A percentile compares a stretch with the other conserved stretches of the same genome.
These are phyloP conservation scores for Paragorgia papillata DNA, from an alignment of 92 coral and sea anemone genomes.

Conservation along the genomic window DNA sequence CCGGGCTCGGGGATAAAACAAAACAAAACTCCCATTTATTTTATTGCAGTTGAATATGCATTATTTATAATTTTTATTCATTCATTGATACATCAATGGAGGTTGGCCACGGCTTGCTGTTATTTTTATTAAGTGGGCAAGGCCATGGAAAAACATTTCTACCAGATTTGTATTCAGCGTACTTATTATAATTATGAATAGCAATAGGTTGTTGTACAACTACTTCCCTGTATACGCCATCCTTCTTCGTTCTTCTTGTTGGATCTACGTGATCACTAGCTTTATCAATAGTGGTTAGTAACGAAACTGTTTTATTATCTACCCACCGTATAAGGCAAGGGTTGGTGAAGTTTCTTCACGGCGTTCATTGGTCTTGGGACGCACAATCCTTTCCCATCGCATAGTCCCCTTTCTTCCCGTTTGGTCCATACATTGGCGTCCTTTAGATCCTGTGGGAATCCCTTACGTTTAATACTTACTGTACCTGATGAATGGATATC, in stretches of 20 bases:
- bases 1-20: too few species aligned
- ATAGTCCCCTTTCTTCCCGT: slow-evolving; percentile 45
- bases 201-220: slow-evolving; percentile 59
- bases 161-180: too few species aligned
- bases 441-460: slow-evolving; percentile 54
- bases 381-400: slow-evolving; percentile 65
- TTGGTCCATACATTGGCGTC: slow-evolving; percentile 68
- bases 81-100: too few species aligned
- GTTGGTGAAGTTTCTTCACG: slow-evolving; percentile 27
- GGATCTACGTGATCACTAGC: slow-evolving; percentile 49
- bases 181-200: slow-evolving; percentile 53
- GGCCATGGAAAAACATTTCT: too few species aligned
- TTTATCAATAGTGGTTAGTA: slow-evolving; percentile 57
- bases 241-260: slow-evolving; percentile 46
- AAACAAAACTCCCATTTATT: too few species aligned
- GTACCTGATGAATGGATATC: slow-evolving; percentile 63
- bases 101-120: too few species aligned
- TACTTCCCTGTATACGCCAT: neutral
- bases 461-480: slow-evolving; percentile 43
- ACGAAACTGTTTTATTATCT: slow-evolving; percentile 61
- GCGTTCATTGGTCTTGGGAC: too few species aligned
- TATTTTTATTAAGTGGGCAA: too few species aligned
- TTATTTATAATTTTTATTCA: too few species aligned
- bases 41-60: too few species aligned
- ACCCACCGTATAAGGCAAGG: slow-evolving; percentile 60